These are phyloP conservation scores for Thrips palmi DNA, from an alignment of 1,140 invertebrate species.

Conservation along the genomic window DNA sequence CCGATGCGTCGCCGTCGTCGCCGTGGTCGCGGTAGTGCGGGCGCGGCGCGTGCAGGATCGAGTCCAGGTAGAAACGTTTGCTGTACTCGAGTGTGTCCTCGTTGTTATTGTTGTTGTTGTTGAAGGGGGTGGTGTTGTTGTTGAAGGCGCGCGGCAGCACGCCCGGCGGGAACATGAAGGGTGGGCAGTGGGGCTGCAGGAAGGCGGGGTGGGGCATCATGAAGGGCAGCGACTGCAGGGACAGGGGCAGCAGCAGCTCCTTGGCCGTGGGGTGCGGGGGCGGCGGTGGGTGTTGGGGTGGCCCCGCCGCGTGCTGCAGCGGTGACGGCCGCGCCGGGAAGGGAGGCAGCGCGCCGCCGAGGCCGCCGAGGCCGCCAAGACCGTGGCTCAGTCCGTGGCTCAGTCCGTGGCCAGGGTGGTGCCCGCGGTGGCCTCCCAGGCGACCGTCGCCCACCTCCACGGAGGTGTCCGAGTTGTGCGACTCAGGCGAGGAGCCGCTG, in stretches of 20 bases:
- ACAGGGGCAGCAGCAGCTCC: slow-evolving; percentile 7
- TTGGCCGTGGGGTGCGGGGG: slow-evolving; percentile 22
- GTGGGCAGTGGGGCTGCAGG: slow-evolving; percentile 4
- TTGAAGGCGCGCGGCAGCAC: slow-evolving; percentile 10
- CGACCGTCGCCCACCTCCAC: slow-evolving; percentile 36
- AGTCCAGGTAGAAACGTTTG: slow-evolving; percentile 51
- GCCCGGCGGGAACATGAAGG: slow-evolving; percentile 8
- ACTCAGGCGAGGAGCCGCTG: slow-evolving; percentile 53
- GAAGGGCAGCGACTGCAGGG: slow-evolving; percentile 9
- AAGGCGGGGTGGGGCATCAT: slow-evolving; percentile 8
- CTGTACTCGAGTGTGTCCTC: slow-evolving; percentile 31
- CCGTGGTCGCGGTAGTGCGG: slow-evolving; percentile 19
- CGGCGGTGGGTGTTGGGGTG: slow-evolving; percentile 21
- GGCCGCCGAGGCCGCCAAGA: no score
- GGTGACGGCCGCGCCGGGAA: slow-evolving; percentile 19
- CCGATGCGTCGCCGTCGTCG: slow-evolving; percentile 25
- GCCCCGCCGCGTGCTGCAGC: no score
- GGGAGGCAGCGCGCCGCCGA: no score
- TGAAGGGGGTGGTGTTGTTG: slow-evolving; percentile 10
- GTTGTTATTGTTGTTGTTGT: slow-evolving; percentile 23
- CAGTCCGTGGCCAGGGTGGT: neutral
- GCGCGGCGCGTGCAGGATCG: slow-evolving; percentile 45
- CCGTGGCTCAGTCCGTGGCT: no score
- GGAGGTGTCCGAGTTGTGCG: slow-evolving; percentile 53
- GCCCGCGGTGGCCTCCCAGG: slow-evolving; percentile 15